Conservation (phyloP, 2,888 invertebrate species). For the Eilema caniola region DNA sequence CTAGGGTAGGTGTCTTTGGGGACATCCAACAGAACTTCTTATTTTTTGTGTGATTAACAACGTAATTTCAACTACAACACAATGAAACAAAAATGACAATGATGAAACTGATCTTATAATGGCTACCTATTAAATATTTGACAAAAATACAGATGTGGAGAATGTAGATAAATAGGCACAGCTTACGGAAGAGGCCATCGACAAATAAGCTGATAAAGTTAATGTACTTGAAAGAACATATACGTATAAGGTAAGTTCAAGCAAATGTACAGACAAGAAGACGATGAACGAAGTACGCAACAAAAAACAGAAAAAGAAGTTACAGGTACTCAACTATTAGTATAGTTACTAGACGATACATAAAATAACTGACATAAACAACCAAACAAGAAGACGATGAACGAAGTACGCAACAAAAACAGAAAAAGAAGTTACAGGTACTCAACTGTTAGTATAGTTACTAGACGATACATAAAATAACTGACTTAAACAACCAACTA, state of each 20-base stretch:
- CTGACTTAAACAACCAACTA: not conserved
- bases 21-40: constrained; percentile 43
- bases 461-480: not conserved
- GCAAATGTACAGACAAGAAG: not conserved
- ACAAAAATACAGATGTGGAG: not conserved
- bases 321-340: no score
- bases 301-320: no score
- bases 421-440: no score
- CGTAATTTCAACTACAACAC: constrained; percentile 4
- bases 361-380: not conserved
- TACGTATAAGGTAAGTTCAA: not conserved
- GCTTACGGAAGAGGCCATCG: not conserved
- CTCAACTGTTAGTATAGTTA: not conserved
- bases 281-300: no score
- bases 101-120: constrained; percentile 3
- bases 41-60: constrained; percentile 9
- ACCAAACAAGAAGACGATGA: no score
- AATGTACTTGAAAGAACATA: no score
- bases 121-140: not conserved
- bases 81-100: not conserved
- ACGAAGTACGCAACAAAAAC: no score
- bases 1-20: constrained; percentile 64
- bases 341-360: not conserved
- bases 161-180: not conserved
- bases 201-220: not conserved